Evolutionary conservation across 2,888 invertebrate species (phyloP), one percentile per base, ranked within the genome.

Genomic region (Strigamia maritima): DNA sequence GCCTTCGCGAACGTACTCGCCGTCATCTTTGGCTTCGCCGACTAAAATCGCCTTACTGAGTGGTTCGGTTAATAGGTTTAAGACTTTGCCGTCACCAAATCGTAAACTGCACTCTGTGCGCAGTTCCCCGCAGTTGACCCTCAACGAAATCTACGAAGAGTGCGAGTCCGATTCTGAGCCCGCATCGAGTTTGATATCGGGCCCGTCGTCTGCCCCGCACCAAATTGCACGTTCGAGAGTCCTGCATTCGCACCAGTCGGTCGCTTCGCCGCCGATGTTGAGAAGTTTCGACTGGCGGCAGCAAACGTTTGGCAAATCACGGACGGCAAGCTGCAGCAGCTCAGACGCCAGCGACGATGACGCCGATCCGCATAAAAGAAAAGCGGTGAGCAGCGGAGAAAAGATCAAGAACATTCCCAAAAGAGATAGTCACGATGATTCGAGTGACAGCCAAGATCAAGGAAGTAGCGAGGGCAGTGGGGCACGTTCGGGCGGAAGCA

Each of bases 301-400:
- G 77, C 92, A 92, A 86, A 24, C 60, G 60, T 89, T 92, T 83
- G 91, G 91, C 82, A 92, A 92, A 85, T 90, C 90, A 14, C 88
- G 92, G 54, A 92, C 92, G n/a, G 93, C 94, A 7, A 95, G 95
- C 78, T 96, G 96, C 85, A 95, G 95, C 83, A 96, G 95, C 78
- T 96, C 96, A 0, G 97, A 97, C 86, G 93, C 97, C 7, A 95
- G 95, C 80, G 96, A 96, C 85, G 88, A 88, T 31, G 88, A 88
- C 80, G 94, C 94, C 84, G 94, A 94, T 84, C 90, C 90, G 70
- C 90, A 93, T 81, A 94, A 94, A 85, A 93, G 81, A 10, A 81
- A 81, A 79, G 24, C 60, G 24, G 60, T 60, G 19, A 60, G 22
- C 60, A 60, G 60, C 60, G 91, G 92, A 16, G 91, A 93, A 81